A percentile compares a stretch with the other conserved stretches of the same genome.
Conservation (phyloP, 2,113 vertebrate species). For the Burhinus bistriatus region DNA sequence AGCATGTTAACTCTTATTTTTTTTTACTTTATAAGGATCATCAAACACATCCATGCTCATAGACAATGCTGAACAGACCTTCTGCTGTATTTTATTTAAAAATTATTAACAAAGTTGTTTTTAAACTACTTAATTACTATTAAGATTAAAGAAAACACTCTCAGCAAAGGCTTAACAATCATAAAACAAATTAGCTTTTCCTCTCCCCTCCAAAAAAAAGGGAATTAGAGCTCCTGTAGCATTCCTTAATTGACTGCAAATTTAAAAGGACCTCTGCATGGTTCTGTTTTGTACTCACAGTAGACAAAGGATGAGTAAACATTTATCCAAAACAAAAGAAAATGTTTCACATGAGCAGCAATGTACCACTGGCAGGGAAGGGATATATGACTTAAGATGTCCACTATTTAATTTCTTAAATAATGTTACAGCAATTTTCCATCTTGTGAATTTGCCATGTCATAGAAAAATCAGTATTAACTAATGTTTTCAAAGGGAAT, state of each 20-base stretch:
- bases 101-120: not conserved
- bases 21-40: conserved; percentile 11
- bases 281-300: not conserved
- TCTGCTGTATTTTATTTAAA: conserved; percentile 40
- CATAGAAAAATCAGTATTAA: not conserved
- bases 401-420: not conserved
- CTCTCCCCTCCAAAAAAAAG: not conserved
- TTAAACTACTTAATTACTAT: conserved; percentile 35
- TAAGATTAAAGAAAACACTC: conserved; percentile 2
- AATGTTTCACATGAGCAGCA: not conserved
- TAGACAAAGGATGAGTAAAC: conserved; percentile 24
- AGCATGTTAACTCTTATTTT: not conserved
- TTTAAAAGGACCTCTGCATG: not conserved
- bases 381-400: not conserved
- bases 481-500: not conserved
- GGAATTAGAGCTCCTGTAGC: conserved; percentile 23
- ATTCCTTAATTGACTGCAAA: conserved; percentile 37
- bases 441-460: not conserved
- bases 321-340: conserved; percentile 29
- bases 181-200: conserved; percentile 9
- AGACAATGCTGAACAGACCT: not conserved
- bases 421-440: not conserved
- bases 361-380: not conserved
- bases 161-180: not conserved
- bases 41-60: not conserved